Conservation (phyloP, 2,113 vertebrate genomes). For the Catharus bicknelli region DNA sequence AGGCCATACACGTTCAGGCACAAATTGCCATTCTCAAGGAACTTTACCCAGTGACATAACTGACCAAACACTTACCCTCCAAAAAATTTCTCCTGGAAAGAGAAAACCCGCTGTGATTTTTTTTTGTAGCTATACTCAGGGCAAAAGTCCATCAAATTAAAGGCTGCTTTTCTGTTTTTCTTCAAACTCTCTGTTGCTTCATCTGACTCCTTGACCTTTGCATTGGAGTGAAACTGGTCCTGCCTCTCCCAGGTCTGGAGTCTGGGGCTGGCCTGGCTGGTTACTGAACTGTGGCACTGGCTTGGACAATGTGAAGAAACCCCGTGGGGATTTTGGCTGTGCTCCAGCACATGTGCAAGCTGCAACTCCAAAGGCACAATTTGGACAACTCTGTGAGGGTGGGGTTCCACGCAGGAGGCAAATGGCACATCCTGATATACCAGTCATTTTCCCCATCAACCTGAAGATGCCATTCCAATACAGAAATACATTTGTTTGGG, state of each 20-base stretch:
- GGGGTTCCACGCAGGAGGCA: neutral
- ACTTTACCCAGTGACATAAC: fast-evolving
- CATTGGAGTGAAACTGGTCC: neutral
- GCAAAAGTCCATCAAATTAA: neutral
- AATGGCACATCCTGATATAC: neutral
- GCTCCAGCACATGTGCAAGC: neutral
- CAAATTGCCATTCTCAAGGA: neutral
- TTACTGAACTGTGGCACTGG: neutral
- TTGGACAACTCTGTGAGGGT: neutral
- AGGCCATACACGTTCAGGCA: fast-evolving
- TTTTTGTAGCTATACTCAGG: neutral
- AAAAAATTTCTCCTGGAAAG: neutral
- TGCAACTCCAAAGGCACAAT: neutral
- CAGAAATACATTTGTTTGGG: fast-evolving
- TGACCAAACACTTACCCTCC: neutral
- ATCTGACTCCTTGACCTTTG: neutral
- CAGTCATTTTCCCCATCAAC: neutral
- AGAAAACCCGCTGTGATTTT: neutral
- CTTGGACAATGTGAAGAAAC: neutral
- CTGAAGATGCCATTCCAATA: neutral
- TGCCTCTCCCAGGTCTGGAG: neutral
- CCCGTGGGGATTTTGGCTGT: fast-evolving
- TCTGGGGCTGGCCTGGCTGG: neutral
- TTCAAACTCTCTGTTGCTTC: neutral
- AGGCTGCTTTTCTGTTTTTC: neutral